phyloP scores from a whole-genome alignment of 2,888 invertebrate species.

The Scotopteryx bipunctaria region DNA sequence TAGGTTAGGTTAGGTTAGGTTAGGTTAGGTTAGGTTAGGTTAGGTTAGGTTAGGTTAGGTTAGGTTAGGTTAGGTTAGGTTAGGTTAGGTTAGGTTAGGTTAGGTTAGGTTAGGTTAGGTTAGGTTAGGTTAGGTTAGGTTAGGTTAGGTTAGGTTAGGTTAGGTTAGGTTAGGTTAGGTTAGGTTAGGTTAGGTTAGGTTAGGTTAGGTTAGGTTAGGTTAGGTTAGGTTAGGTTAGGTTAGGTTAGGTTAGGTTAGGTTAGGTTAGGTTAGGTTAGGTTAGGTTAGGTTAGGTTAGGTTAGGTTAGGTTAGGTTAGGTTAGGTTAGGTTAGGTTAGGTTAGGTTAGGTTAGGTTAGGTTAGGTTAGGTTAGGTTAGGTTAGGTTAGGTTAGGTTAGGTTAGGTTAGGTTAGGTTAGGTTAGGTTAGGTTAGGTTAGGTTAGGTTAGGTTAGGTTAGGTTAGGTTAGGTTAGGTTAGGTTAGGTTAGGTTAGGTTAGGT shows the following conservation, averaged over 20 bases:
- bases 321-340: constrained; percentile 41
- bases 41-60: constrained; percentile 27
- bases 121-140: constrained; percentile 35
- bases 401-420: constrained; percentile 29
- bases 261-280: constrained; percentile 38
- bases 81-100: constrained; percentile 29
- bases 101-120: constrained; percentile 31
- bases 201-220: constrained; percentile 38
- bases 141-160: constrained; percentile 34
- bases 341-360: constrained; percentile 40
- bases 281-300: constrained; percentile 39
- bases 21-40: constrained; percentile 30
- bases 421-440: constrained; percentile 37
- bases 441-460: constrained; percentile 32
- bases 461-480: constrained; percentile 30
- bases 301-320: constrained; percentile 40
- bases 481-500: constrained; percentile 34
- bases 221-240: constrained; percentile 37
- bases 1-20: constrained; percentile 33
- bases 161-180: constrained; percentile 37
- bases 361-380: constrained; percentile 38
- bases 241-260: constrained; percentile 41
- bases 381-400: constrained; percentile 35
- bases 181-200: constrained; percentile 37
- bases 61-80: constrained; percentile 28